These are phyloP conservation scores for Sitophilus oryzae DNA, from an alignment of 1,140 invertebrate genomes.

Conservation along the genomic window DNA sequence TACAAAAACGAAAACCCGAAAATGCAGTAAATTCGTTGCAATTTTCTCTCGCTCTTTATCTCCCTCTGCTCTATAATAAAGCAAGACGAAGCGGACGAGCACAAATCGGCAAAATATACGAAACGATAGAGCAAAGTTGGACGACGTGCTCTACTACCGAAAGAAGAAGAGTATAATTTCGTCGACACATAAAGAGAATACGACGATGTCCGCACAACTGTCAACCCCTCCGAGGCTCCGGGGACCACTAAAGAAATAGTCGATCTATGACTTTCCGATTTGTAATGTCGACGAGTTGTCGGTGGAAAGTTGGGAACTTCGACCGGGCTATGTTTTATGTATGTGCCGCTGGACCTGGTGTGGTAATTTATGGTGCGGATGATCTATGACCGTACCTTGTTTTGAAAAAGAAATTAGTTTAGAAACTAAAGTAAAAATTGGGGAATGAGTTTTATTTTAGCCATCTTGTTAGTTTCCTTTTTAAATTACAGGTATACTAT, in stretches of 20 bases:
- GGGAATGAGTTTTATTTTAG: no score
- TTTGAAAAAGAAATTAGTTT: no score
- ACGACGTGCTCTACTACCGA: background rate
- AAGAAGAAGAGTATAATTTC: constrained; percentile 32
- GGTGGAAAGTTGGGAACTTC: no score
- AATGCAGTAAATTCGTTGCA: background rate
- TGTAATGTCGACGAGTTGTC: constrained; percentile 39
- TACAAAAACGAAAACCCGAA: no score
- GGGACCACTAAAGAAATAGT: constrained; percentile 44
- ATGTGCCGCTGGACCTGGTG: no score
- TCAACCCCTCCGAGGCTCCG: constrained; percentile 30
- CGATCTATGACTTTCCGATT: constrained; percentile 43
- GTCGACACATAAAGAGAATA: constrained; percentile 41
- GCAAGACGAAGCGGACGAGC: background rate
- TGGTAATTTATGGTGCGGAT: no score
- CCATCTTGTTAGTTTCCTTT: no score
- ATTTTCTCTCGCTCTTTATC: no score
- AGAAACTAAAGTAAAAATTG: no score
- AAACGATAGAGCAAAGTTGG: background rate
- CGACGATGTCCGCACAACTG: constrained; percentile 38
- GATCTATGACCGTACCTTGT: no score
- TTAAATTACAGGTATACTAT: no score
- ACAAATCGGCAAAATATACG: background rate
- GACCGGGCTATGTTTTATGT: no score
- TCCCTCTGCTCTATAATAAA: background rate